Percentiles rank a stretch among this genome's conserved stretches.
phyloP scores from a whole-genome alignment of 2,797 vertebrate species.

The Acrossocheilus fasciatus region DNA sequence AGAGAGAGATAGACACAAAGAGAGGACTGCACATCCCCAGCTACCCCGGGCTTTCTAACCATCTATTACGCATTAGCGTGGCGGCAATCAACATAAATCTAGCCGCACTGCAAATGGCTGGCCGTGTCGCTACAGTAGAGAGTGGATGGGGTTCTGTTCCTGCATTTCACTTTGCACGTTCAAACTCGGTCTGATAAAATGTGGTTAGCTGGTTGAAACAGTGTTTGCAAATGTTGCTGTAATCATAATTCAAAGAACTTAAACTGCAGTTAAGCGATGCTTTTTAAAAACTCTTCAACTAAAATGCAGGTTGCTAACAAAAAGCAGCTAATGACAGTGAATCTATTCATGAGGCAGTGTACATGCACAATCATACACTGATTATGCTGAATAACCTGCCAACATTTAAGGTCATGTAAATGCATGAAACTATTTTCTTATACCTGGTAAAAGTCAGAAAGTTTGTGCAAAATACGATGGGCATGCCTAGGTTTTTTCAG shows the following conservation, averaged over 20 bases:
- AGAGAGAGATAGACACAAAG: slow-evolving; percentile 30
- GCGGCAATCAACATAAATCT: slow-evolving; percentile 52
- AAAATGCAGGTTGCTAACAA: background rate
- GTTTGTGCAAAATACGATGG: background rate
- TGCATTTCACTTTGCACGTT: slow-evolving; percentile 23
- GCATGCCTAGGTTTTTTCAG: background rate
- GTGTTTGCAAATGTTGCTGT: background rate
- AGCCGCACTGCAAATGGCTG: background rate
- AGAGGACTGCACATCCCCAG: slow-evolving; percentile 50
- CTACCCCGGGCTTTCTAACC: slow-evolving; percentile 47
- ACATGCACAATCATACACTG: slow-evolving; percentile 6
- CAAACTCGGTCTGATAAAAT: background rate
- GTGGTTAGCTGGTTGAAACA: background rate
- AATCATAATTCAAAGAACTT: background rate
- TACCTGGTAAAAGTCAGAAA: background rate
- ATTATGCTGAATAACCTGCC: background rate
- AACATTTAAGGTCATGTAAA: background rate
- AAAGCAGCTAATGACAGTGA: background rate
- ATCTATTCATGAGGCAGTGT: slow-evolving; percentile 13
- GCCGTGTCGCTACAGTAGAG: slow-evolving; percentile 18
- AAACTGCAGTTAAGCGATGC: background rate
- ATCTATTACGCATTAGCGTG: slow-evolving; percentile 56
- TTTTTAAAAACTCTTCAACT: background rate
- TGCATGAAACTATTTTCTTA: slow-evolving; percentile 1
- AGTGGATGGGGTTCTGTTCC: background rate